These are phyloP conservation scores for Drosophila cognata DNA, from an alignment of 2,888 invertebrate species.

Conservation along the genomic window DNA sequence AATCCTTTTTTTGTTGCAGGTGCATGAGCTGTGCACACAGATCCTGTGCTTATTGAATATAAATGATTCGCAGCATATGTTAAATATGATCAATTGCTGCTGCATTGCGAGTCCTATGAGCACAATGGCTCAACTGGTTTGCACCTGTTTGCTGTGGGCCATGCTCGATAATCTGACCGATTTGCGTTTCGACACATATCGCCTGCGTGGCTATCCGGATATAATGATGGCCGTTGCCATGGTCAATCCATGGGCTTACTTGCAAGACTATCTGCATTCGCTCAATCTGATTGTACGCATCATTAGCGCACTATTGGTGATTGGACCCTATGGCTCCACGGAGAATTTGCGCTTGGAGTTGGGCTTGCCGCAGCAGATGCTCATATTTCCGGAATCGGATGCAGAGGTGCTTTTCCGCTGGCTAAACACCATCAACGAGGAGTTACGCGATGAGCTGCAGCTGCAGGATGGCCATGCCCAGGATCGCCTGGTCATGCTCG, in stretches of 20 bases:
- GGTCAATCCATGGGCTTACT: slow-evolving; percentile 53
- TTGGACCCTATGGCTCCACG: slow-evolving; percentile 53
- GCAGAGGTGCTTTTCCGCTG: slow-evolving; percentile 55
- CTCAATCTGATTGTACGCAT: slow-evolving; percentile 58
- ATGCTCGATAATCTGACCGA: slow-evolving; percentile 54
- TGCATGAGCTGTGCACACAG: slow-evolving; percentile 49
- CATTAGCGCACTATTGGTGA: slow-evolving; percentile 26
- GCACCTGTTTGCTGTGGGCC: slow-evolving; percentile 60
- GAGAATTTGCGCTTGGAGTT: slow-evolving; percentile 45
- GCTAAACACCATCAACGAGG: slow-evolving; percentile 53
- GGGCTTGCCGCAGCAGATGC: slow-evolving; percentile 36
- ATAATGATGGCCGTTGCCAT: slow-evolving; percentile 49
- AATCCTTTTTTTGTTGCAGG: slow-evolving; percentile 14
- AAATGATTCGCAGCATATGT: slow-evolving; percentile 44
- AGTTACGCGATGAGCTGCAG: slow-evolving; percentile 43
- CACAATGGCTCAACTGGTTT: slow-evolving; percentile 60
- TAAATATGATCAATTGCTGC: slow-evolving; percentile 59
- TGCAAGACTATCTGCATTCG: slow-evolving; percentile 51
- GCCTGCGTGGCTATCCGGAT: slow-evolving; percentile 49
- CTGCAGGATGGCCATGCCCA: slow-evolving; percentile 27
- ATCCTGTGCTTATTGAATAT: slow-evolving; percentile 48
- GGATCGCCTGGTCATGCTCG: slow-evolving; percentile 57
- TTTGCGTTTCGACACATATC: slow-evolving; percentile 38
- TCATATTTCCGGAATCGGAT: slow-evolving; percentile 47
- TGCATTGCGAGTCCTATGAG: slow-evolving; percentile 49